Evolutionary conservation across 2,113 vertebrate genomes (phyloP), one percentile per base, ranked within the genome.

Genomic region (Catharus bicknelli): DNA sequence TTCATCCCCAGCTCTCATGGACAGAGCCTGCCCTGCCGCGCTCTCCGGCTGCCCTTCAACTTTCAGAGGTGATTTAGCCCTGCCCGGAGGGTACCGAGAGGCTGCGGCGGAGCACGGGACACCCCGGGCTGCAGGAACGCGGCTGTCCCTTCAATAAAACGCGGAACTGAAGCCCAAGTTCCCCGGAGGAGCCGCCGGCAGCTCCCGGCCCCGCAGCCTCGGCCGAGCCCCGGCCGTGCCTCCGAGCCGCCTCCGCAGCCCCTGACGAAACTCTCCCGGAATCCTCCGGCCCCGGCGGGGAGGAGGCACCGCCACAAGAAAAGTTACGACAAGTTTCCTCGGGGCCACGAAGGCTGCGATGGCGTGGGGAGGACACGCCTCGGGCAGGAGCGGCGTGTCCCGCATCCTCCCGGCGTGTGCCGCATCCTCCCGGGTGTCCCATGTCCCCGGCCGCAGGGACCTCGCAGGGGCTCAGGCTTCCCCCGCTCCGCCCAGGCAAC

Each of bases 141-240:
- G 8, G 61, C 82, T 23, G 78, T 62, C 47, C 79, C 67, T 63
- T 10, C 32, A 74, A 26, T 9, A 8, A 8, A 89, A 96, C 66
- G 66, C 78, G 95, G 92, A 94, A 95, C 88, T 58, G 69, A 48
- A 77, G 84, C 20, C 0, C 29, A 34, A 25, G 88, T 86, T 84
- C 90, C 84, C 48, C 50, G 42, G 45, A 38, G 86, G 21, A 58
- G 78, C 73, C 21, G 27, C 47, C 5, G 75, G 91, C 92, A 53
- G 55, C 17, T 7, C 51, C 13, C 10, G 26, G 74, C 85, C 82
- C 79, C 57, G 9, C 38, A 54, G 3, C 34, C 34, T 36, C 34
- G 34, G 34, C 38, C 4, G 8, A 80, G 55, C 73, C 47, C 48
- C 23, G 42, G 70, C 29, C 32, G 25, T 6, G 93, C 73, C 67